Evolutionary conservation across 2,113 vertebrate species (phyloP).

Genomic region (Dipodomys spectabilis): DNA sequence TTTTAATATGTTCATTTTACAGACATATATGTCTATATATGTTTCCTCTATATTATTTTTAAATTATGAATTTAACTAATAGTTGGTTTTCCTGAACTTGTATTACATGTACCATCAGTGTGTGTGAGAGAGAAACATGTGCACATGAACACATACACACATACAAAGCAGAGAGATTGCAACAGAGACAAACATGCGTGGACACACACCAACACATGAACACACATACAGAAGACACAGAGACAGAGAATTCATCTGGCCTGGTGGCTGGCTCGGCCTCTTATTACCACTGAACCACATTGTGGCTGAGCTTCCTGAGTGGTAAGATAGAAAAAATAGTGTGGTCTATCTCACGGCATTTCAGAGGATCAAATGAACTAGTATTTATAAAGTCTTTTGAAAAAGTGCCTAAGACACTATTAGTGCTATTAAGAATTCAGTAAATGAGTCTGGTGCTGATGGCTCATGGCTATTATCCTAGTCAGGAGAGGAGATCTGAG

Average conservation of each 20-base stretch:
- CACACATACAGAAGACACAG: no score
- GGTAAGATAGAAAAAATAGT: not conserved
- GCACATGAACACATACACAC: not conserved
- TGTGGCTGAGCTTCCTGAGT: not conserved
- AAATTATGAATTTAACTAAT: constrained; percentile 38
- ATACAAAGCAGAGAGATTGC: not conserved
- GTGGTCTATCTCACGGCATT: not conserved
- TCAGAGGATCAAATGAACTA: not conserved
- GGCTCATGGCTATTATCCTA: no score
- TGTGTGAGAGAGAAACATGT: not conserved
- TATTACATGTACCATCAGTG: not conserved
- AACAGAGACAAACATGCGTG: no score
- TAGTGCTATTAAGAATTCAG: not conserved
- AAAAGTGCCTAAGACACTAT: not conserved
- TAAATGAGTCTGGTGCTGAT: no score
- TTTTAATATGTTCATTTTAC: not conserved
- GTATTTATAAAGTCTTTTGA: constrained; percentile 26
- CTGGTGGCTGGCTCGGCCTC: not conserved
- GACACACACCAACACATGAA: no score
- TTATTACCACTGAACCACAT: not conserved
- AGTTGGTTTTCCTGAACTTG: not conserved
- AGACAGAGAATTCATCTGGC: not conserved
- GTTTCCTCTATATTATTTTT: constrained; percentile 14
- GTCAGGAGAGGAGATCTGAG: no score
- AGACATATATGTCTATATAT: not conserved